Conservation (phyloP, 37 sponge, comb jelly and placozoan species). For the Haliclona indistincta region DNA sequence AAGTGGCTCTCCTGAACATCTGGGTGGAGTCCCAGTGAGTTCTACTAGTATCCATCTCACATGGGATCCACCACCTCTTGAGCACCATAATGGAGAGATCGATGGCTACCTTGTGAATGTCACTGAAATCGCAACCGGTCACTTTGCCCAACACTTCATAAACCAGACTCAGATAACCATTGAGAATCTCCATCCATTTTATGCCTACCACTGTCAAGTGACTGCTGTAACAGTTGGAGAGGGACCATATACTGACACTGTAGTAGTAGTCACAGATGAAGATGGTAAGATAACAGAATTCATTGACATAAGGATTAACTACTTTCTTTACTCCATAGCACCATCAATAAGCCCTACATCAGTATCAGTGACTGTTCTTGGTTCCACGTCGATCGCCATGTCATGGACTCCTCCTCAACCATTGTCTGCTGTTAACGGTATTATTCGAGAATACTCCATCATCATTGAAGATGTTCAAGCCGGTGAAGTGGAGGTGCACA, state of each 20-base stretch:
- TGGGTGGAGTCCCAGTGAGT: background rate
- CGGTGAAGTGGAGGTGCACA: background rate
- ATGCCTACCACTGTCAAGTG: slow-evolving; percentile 28
- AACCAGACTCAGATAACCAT: slow-evolving; percentile 2
- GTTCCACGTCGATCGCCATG: background rate
- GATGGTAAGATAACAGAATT: slow-evolving; percentile 25
- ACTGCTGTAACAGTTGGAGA: slow-evolving; percentile 20
- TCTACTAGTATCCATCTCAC: slow-evolving; percentile 9
- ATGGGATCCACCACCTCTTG: slow-evolving; percentile 19
- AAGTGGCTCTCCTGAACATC: slow-evolving; percentile 12
- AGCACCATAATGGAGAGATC: slow-evolving; percentile 38
- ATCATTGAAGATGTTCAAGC: background rate
- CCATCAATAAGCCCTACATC: background rate
- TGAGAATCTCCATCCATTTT: slow-evolving; percentile 33
- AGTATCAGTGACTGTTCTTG: background rate
- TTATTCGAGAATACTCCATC: slow-evolving; percentile 15
- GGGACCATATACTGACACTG: slow-evolving; percentile 18
- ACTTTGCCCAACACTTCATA: background rate
- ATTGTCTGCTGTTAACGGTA: background rate
- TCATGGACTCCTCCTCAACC: background rate
- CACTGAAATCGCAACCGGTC: background rate
- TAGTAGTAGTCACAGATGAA: slow-evolving; percentile 19
- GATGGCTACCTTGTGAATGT: slow-evolving; percentile 27
- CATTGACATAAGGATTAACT: background rate
- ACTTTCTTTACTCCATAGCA: background rate